A percentile compares a stretch with the other conserved stretches of the same genome.
Evolutionary conservation across 2,797 vertebrate genomes (phyloP).

Genomic region (Gambelia wislizenii): DNA sequence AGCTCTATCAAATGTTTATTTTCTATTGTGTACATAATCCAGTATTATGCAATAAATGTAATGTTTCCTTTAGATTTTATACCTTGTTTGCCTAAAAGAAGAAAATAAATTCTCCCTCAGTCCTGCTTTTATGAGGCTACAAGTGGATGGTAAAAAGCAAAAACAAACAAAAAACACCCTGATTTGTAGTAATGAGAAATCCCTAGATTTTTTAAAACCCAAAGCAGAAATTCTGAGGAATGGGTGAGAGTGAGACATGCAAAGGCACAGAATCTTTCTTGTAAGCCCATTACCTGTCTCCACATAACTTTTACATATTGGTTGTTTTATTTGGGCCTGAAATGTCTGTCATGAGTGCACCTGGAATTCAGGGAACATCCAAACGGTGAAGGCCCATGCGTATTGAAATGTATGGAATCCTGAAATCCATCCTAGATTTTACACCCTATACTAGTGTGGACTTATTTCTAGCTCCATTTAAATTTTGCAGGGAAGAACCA

Average conservation of each 20-base stretch:
- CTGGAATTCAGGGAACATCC: background rate
- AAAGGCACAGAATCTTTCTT: background rate
- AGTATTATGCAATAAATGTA: slow-evolving; percentile 82
- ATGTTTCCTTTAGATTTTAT: slow-evolving; percentile 70
- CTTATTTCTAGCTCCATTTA: background rate
- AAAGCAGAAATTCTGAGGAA: background rate
- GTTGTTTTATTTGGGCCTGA: no score
- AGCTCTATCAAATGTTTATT: slow-evolving; percentile 81
- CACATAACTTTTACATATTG: background rate
- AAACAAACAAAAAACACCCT: no score
- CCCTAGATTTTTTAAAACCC: background rate
- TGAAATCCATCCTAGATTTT: background rate
- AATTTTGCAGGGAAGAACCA: background rate
- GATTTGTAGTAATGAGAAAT: background rate
- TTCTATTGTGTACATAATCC: slow-evolving; percentile 80
- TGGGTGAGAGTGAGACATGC: background rate
- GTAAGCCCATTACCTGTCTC: background rate
- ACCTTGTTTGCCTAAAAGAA: background rate
- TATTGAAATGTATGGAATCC: background rate
- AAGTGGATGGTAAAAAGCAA: background rate
- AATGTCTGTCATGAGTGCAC: no score
- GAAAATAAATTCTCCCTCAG: background rate
- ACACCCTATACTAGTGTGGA: no score
- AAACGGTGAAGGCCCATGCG: background rate
- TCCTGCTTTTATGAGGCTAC: background rate